Evolutionary conservation across 53 echinoderm and acorn worm genomes (phyloP), one percentile per base, ranked within the genome.

Genomic region (Hippasteria phrygiana): DNA sequence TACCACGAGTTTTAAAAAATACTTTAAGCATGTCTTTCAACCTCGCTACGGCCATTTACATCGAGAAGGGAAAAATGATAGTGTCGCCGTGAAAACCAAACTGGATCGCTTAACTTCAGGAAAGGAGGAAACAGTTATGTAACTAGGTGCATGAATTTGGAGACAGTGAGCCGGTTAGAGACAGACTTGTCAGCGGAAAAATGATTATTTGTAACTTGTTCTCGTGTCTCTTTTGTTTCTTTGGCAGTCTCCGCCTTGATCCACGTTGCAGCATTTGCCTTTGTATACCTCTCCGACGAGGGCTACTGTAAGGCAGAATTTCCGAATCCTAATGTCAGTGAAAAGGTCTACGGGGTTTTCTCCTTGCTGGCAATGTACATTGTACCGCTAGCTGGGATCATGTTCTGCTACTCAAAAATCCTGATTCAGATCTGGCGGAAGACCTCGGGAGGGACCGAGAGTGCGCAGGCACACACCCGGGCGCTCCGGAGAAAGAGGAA

Each of bases 401-500:
- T 95, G 80, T 90, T 80, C 45, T 98, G 95, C 79, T 95, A 96
- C 92, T 55, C 93, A 16, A 87, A 94, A 78, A 95, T 98, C 55
- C 87, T 94, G 22, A 77, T 95, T 16, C 94, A 94, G 65, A 96
- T 98, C n/a, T 98, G 98, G 98, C 96, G 91, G 36, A 96, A 95
- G 86, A 98, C 96, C 6, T 98, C 98, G 26, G 94, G 94, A 13
- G 98, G 98, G 13, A 98, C 98, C 1, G 98, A 98, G 72, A 98
- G 98, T 77, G 98, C 98, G 16, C 98, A 98, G 80, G 98, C 98
- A 69, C 95, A 95, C 42, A 91, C 96, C 10, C 81, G 98, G 13
- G 96, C 98, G 1, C 90, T 98, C 37, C 91, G 96, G 0, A 66
- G 98, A 67, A 98, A 98, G 88, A 88, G 94, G 84, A 98, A 96